Percentiles rank a stretch among this genome's conserved stretches.
Evolutionary conservation across 1,140 invertebrate genomes (phyloP).

Genomic region (Elysia chlorotica): DNA sequence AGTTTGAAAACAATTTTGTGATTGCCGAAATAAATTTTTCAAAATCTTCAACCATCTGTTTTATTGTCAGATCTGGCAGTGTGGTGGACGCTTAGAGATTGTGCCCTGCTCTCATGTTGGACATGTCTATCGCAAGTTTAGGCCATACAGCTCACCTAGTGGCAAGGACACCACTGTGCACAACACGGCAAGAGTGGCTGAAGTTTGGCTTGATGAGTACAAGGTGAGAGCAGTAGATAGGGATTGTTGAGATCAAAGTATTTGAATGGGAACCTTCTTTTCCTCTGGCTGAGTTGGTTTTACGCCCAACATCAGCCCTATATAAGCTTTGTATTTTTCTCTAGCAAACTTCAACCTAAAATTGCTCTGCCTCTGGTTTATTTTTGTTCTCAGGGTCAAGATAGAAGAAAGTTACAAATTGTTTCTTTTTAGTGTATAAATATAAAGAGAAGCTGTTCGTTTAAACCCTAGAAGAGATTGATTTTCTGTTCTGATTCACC

Average conservation of each 20-base stretch:
- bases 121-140: slow-evolving; percentile 83
- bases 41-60: no score
- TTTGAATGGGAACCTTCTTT: background rate
- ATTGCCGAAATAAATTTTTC: no score
- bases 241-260: background rate
- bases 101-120: slow-evolving; percentile 96
- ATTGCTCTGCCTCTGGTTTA: no score
- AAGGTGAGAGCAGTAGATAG: slow-evolving; percentile 63
- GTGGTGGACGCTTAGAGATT: slow-evolving; percentile 92
- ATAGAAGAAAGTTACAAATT: no score
- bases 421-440: no score
- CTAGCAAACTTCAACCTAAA: background rate
- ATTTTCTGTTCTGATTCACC: no score
- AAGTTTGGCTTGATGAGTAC: slow-evolving; percentile 89
- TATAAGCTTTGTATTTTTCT: background rate
- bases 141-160: slow-evolving; percentile 46
- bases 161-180: slow-evolving; percentile 54
- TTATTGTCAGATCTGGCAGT: slow-evolving; percentile 83
- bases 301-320: background rate
- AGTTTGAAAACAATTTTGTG: no score
- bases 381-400: no score
- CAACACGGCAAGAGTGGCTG: slow-evolving; percentile 62
- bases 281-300: background rate
- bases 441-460: no score
- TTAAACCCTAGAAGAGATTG: no score